A percentile compares a stretch with the other conserved stretches of the same genome.
phyloP scores from a whole-genome alignment of 2,113 vertebrate genomes.

The Crocuta crocuta region DNA sequence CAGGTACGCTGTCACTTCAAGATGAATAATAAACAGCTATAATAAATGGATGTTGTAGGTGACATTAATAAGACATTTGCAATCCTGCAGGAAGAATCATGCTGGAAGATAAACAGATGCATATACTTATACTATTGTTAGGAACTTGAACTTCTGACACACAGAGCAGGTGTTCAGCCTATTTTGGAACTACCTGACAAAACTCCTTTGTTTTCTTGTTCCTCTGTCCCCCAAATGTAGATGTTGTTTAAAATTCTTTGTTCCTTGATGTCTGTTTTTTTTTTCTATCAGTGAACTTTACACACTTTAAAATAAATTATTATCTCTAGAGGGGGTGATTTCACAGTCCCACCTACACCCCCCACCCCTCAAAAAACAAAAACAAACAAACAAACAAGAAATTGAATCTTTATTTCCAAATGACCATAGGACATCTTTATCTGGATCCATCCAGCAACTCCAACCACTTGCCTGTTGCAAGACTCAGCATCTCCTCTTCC shows the following conservation, averaged over 20 bases:
- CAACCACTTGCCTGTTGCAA: not conserved
- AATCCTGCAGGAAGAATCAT: constrained; percentile 45
- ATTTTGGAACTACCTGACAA: constrained; percentile 51
- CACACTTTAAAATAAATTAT: not conserved
- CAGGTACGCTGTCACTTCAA: constrained; percentile 29
- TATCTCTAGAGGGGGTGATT: not conserved
- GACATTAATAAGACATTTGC: constrained; percentile 67
- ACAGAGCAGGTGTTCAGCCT: constrained; percentile 46
- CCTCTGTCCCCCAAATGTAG: constrained; percentile 14
- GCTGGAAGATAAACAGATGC: constrained; percentile 59
- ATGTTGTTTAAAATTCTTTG: constrained; percentile 3
- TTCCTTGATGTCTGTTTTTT: constrained; percentile 1
- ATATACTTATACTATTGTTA: constrained; percentile 66
- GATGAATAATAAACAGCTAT: constrained; percentile 60
- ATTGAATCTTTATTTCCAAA: not conserved
- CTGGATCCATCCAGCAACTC: not conserved
- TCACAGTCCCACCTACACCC: not conserved
- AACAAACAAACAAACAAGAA: not conserved
- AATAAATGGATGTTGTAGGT: constrained; percentile 58
- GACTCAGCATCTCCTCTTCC: not conserved
- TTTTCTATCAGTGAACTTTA: constrained; percentile 3
- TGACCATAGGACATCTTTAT: not conserved
- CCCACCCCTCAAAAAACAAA: not conserved
- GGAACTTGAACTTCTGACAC: constrained; percentile 69
- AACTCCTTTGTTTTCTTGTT: constrained; percentile 40